A percentile compares a stretch with the other conserved stretches of the same genome.
phyloP scores from a whole-genome alignment of 1,140 invertebrate genomes.

The Drusus annulatus region DNA sequence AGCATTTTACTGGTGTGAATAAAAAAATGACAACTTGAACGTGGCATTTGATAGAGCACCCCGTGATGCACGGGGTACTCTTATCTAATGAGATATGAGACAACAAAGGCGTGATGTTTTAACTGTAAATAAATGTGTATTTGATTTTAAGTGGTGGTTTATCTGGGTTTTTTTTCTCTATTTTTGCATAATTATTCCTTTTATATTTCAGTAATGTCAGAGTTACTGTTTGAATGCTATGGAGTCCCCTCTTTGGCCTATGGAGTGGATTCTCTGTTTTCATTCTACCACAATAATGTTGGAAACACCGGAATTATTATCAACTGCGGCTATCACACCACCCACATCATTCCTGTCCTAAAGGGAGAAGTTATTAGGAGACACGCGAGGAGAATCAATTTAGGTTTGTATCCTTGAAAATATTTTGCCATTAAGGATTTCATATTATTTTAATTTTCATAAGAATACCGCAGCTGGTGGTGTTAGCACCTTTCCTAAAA shows the following conservation, averaged over 20 bases:
- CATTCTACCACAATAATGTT: slow-evolving; percentile 80
- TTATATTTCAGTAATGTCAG: slow-evolving; percentile 86
- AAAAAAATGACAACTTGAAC: no score
- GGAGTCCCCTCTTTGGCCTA: slow-evolving; percentile 88
- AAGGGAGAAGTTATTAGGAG: slow-evolving; percentile 79
- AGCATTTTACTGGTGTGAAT: no score
- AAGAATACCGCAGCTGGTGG: no score
- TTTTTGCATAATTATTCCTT: background rate
- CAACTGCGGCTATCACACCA: slow-evolving; percentile 89
- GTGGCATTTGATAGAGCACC: no score
- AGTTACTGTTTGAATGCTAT: slow-evolving; percentile 96
- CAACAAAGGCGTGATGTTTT: no score
- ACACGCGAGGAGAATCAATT: slow-evolving; percentile 86
- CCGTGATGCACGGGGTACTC: no score
- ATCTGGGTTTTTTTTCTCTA: background rate
- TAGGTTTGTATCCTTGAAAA: slow-evolving; percentile 66
- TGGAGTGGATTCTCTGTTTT: slow-evolving; percentile 90
- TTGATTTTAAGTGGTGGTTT: no score
- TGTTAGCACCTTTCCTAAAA: no score
- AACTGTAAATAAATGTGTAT: no score
- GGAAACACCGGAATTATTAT: slow-evolving; percentile 82
- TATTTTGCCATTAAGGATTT: no score
- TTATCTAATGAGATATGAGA: no score
- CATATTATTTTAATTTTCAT: no score
- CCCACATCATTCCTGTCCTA: slow-evolving; percentile 89